Evolutionary conservation across 1,140 invertebrate genomes (phyloP), one percentile per base, ranked within the genome.

Genomic region (Zaprionus camerounensis): DNA sequence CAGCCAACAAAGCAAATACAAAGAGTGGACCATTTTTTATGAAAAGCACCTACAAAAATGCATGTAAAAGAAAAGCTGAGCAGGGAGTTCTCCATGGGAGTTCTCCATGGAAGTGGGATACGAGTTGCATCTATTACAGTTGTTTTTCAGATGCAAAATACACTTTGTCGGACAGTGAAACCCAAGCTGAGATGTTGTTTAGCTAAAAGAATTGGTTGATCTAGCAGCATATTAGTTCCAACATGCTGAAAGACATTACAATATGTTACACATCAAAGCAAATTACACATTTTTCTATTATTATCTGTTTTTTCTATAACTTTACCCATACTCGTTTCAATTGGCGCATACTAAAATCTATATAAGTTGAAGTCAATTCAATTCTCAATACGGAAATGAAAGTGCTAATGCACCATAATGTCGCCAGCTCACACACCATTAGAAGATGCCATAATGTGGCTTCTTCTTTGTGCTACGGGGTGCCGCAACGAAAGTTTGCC

Each of bases 1-100:
- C 58, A 67, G 72, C 63, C 49, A 67, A 51, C 55, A 72, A 57
- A 71, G 71, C 69, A 82, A 82, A 82, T 79, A 76, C 71, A 82
- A 76, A 80, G 79, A 79, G 64, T 73, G 56, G 36, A 71, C 71
- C 49, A 68, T 82, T 81, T 69, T 78, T 79, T 85, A 79, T 86
- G 71, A 68, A 68, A 64, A 55, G 15, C 61, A 44, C 56, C 70
- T 81, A 53, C 71, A 81, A 81, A 73, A 70, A 82, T 78, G 71
- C 41, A 17, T 46, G 66, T 62, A 56, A 28, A 71, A 46, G 13
- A 63, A 75, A 58, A 71, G 65, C 44, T 69, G 55, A 38, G 73
- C 49, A 46, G 41, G 46, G 49, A 63, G 65, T 46, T 64, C 17
- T 51, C 44, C n/a, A n/a, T n/a, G n/a, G n/a, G n/a, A n/a, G n/a